Base-by-base conservation (phyloP, 2,888 invertebrate genomes). In the Petrophora chlorosata region DNA sequence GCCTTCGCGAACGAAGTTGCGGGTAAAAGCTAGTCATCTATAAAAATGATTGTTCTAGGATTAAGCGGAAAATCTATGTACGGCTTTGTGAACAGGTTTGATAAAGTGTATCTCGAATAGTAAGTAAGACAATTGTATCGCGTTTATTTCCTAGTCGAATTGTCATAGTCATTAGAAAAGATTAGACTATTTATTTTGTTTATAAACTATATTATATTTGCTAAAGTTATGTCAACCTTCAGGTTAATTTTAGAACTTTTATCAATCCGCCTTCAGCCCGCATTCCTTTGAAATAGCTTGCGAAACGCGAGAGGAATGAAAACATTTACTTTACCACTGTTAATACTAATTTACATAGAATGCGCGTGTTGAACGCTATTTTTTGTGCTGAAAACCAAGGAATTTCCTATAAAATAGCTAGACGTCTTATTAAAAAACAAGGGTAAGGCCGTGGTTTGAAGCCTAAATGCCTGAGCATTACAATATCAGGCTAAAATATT, bases 341-440 rank as follows among this genome's bases (percentile, higher is more conserved):
- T 28, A n/a, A 9, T 19, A 30, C 32, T 36, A 19, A 43, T 49
- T 43, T 43, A 38, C 49, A 34, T 44, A 33, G 3, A 43, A 29
- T 33, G 38, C 32, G 38, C 44, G 38, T 38, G 33, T 9, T 16
- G 8, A 1, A 5, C 25, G 10, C 35, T 19, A 41, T 8, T 41
- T 30, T 40, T 36, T 36, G 29, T 14, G 12, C 14, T 30, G 19
- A 41, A 44, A 28, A 4, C 15, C 14, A 9, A 19, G 12, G 30
- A 32, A 36, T 41, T 41, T 30, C 16, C 16, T 9, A 22, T 10
- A 8, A 34, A 35, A 41, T 29, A 14, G 4, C 41, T 32, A 19
- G 19, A 26, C 8, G 23, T 38, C 22, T 33, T 33, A 17, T 36
- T 13, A n/a, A 29, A 22, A n/a, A 33, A 38, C n/a, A 8, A 16